Evolutionary conservation across 2,113 vertebrate genomes (phyloP).

Genomic region (Felis catus): DNA sequence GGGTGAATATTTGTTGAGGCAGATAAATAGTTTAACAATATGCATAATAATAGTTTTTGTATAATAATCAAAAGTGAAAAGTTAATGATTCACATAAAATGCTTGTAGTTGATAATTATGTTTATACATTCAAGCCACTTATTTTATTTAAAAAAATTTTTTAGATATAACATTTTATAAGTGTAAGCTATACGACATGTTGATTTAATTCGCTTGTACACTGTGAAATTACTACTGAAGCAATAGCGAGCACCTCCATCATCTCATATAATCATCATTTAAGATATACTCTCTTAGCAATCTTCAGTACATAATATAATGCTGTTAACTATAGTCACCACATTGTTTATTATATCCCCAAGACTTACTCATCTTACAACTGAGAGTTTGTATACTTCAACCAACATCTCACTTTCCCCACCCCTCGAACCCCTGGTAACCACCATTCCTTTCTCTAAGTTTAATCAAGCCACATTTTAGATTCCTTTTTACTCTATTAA

Average conservation of each 20-base stretch:
- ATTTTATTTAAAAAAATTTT: not conserved
- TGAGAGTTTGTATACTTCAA: not conserved
- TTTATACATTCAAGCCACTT: slow-evolving; percentile 11
- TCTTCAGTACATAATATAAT: not conserved
- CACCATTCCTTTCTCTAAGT: not conserved
- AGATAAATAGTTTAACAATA: not conserved
- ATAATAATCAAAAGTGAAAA: not conserved
- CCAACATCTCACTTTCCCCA: not conserved
- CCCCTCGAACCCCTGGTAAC: not conserved
- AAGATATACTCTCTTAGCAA: not conserved
- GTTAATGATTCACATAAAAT: not conserved
- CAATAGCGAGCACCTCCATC: not conserved
- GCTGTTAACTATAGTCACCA: not conserved
- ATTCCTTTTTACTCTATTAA: not conserved
- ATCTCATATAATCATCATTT: not conserved
- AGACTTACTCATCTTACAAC: not conserved
- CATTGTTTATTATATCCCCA: not conserved
- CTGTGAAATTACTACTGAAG: not conserved
- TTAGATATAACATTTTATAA: not conserved
- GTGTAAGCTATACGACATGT: not conserved
- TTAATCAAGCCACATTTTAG: not conserved
- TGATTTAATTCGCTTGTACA: not conserved
- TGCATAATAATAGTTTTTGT: not conserved
- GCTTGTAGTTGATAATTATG: not conserved
- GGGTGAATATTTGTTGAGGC: not conserved